Evolutionary conservation across 2,888 invertebrate genomes (phyloP).

Genomic region (Aphidoletes aphidimyza): DNA sequence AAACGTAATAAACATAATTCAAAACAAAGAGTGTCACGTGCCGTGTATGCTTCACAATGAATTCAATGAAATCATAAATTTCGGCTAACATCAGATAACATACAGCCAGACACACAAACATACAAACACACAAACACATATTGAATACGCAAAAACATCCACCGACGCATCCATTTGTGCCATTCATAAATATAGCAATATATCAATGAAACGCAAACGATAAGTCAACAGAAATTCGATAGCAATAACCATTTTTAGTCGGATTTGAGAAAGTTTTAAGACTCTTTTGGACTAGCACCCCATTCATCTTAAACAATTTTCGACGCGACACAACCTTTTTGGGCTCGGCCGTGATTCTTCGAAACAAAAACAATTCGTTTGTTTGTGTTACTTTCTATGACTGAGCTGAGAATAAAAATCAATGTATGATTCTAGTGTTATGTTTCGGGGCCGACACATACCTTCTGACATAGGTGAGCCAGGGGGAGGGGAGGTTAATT

Average conservation of each 20-base stretch:
- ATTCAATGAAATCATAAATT: no score
- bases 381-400: no score
- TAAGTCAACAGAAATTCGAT: slow-evolving; percentile 37
- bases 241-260: slow-evolving; percentile 25
- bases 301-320: slow-evolving; percentile 23
- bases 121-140: background rate
- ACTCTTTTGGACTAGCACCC: slow-evolving; percentile 2
- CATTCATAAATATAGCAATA: slow-evolving; percentile 24
- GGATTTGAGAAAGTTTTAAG: slow-evolving; percentile 34
- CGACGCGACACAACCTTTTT: background rate
- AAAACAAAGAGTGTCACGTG: slow-evolving; percentile 6
- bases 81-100: no score
- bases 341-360: no score
- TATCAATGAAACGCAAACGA: slow-evolving; percentile 4
- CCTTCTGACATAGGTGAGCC: no score
- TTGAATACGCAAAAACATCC: background rate
- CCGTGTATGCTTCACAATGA: background rate
- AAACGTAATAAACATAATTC: slow-evolving; percentile 1
- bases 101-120: no score
- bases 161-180: background rate
- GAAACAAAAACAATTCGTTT: background rate
- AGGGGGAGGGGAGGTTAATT: no score
- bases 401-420: no score
- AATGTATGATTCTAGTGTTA: no score
- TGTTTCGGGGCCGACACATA: no score